Evolutionary conservation across 2,797 vertebrate species (phyloP).

Genomic region (Scarus forsteni): DNA sequence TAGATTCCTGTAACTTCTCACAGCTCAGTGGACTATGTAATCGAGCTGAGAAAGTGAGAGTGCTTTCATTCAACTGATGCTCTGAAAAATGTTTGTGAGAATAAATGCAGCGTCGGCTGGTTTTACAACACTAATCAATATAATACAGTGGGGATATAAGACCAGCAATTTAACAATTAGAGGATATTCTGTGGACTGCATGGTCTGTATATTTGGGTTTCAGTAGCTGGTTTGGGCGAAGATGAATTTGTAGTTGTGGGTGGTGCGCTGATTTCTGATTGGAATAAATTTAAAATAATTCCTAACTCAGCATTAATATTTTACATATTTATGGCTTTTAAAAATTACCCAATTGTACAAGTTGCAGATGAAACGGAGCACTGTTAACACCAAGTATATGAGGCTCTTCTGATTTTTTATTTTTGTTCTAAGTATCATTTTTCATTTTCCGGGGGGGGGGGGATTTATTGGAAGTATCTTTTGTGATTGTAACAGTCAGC

Average conservation of each 20-base stretch:
- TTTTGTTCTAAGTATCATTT: too few species aligned
- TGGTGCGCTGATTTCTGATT: background rate
- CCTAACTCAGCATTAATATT: background rate
- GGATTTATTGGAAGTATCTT: too few species aligned
- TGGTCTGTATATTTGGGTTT: background rate
- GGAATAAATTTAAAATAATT: background rate
- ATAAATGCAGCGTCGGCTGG: constrained; percentile 27
- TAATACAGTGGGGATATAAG: constrained; percentile 1
- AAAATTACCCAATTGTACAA: too few species aligned
- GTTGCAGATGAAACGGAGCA: too few species aligned
- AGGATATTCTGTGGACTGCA: background rate
- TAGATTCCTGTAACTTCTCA: constrained; percentile 48
- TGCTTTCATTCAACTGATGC: constrained; percentile 37
- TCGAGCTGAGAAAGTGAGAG: constrained; percentile 42
- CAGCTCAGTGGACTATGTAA: constrained; percentile 62
- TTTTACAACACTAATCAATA: constrained; percentile 26
- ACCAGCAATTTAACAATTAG: constrained; percentile 17
- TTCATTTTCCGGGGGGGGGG: too few species aligned
- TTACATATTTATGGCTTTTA: too few species aligned
- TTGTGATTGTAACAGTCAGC: too few species aligned
- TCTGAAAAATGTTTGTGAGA: constrained; percentile 18
- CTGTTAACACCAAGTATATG: too few species aligned
- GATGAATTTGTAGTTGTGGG: background rate
- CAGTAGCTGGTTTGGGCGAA: background rate
- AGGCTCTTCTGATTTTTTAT: too few species aligned